phyloP scores from a whole-genome alignment of 2,797 vertebrate genomes.

The Ispidina picta region DNA sequence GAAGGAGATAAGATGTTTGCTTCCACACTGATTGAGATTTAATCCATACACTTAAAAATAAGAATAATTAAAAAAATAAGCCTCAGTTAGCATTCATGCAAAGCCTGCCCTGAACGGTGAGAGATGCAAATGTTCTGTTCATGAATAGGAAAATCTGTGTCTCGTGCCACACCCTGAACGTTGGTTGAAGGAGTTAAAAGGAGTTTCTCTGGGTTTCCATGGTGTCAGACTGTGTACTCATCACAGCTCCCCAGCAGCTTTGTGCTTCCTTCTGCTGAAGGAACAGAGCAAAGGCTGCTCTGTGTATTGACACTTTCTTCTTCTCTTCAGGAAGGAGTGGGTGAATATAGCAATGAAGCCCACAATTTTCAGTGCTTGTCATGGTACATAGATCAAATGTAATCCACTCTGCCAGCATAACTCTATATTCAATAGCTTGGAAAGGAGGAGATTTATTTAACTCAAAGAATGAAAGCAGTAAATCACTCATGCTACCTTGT shows the following conservation, averaged over 20 bases:
- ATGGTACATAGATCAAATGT: slow-evolving; percentile 67
- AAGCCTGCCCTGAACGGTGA: background rate
- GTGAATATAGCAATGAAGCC: slow-evolving; percentile 65
- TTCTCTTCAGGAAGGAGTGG: slow-evolving; percentile 65
- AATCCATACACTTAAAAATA: background rate
- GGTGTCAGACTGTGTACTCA: slow-evolving; percentile 63
- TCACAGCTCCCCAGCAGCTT: slow-evolving; percentile 39
- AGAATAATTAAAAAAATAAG: background rate
- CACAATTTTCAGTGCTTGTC: slow-evolving; percentile 72
- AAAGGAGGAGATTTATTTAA: slow-evolving; percentile 70
- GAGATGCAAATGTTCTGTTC: slow-evolving; percentile 20
- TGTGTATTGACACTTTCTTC: slow-evolving; percentile 66
- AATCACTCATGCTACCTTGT: slow-evolving; percentile 52
- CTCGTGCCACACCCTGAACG: background rate
- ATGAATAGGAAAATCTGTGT: slow-evolving; percentile 26
- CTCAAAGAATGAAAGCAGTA: slow-evolving; percentile 56
- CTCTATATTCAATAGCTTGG: slow-evolving; percentile 52
- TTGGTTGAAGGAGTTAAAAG: slow-evolving; percentile 46
- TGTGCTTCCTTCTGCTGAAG: slow-evolving; percentile 40
- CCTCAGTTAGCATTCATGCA: background rate
- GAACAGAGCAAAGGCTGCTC: slow-evolving; percentile 69
- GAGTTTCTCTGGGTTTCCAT: slow-evolving; percentile 61
- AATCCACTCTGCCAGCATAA: slow-evolving; percentile 59
- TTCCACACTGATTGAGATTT: slow-evolving; percentile 5
- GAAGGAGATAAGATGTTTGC: background rate